Conservation (phyloP, 2,888 invertebrate species). For the Steinernema carpocapsae region DNA sequence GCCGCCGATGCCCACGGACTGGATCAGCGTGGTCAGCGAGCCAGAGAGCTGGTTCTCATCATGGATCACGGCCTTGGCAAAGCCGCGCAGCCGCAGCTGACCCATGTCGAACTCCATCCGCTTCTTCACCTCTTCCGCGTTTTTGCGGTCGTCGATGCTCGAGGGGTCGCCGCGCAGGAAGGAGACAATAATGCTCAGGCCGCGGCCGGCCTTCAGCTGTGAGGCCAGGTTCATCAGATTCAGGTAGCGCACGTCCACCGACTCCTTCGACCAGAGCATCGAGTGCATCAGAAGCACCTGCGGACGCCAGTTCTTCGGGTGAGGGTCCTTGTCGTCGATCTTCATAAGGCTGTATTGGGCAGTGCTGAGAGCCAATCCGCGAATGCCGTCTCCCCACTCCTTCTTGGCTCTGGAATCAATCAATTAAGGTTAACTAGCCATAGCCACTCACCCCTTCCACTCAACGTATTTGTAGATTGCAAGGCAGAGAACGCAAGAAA, state of each 20-base stretch:
- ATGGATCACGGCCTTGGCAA: constrained; percentile 82
- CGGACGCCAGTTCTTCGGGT: constrained; percentile 93
- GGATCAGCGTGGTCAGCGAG: constrained; percentile 71
- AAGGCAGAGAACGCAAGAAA: constrained; percentile 91
- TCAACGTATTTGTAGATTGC: constrained; percentile 94
- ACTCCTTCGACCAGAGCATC: constrained; percentile 76
- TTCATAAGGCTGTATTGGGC: constrained; percentile 91
- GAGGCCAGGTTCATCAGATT: constrained; percentile 92
- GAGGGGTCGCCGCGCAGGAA: constrained; percentile 74
- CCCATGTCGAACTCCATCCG: constrained; percentile 75
- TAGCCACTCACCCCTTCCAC: constrained; percentile 87
- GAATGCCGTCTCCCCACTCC: constrained; percentile 73
- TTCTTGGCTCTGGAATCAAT: constrained; percentile 17
- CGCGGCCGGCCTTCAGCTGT: constrained; percentile 83
- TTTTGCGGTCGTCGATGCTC: constrained; percentile 72
- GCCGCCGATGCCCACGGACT: constrained; percentile 94
- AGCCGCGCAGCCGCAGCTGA: constrained; percentile 92
- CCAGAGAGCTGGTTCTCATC: constrained; percentile 72
- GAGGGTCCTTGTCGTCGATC: constrained; percentile 92
- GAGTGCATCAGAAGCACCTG: constrained; percentile 76
- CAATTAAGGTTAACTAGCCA: not conserved
- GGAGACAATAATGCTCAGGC: constrained; percentile 89
- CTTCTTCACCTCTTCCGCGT: constrained; percentile 75
- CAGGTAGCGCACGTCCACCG: constrained; percentile 63
- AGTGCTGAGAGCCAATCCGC: constrained; percentile 94